Evolutionary conservation across 1,140 invertebrate genomes (phyloP), one percentile per base, ranked within the genome.

Genomic region (Megalopta genalis): DNA sequence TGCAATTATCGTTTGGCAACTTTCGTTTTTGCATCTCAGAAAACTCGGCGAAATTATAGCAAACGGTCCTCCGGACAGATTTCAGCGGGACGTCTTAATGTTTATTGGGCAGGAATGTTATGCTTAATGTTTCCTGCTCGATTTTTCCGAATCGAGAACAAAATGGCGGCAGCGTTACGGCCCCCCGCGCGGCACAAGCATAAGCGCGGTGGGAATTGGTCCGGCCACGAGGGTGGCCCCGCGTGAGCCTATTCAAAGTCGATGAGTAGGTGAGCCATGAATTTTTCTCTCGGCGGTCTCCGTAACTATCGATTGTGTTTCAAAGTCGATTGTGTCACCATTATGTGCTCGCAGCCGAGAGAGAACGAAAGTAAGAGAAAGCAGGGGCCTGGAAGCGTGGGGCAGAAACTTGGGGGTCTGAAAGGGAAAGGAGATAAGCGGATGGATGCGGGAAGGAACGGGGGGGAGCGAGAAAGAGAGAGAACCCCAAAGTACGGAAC

Each of bases 291-390:
- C 62, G 71, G 65, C 83, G 77, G 81, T 83, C 83, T 82, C 82
- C 65, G 84, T 86, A 84, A 88, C 79, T 86, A 85, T 86, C 87
- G 87, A 88, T 88, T 88, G 87, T 88, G 78, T 86, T 88, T 85
- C 84, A 88, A 88, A 88, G 87, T 88, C 87, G 87, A 88, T 88
- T 85, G 86, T 88, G 85, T 86, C 81, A 86, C 87, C 75, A 81
- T 88, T 88, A 87, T 86, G 83, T 66, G 32, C 32, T 71, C 77
- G 68, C 69, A 62, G 73, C 80, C 82, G 73, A 74, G 72, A 63
- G 86, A 81, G 80, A 79, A 77, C 74, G 70, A 79, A 77, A 65
- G 63, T 42, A 68, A 64, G 64, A 70, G 62, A 57, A 71, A 79
- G 77, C 59, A 49, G 21, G 42, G 46, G 52, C 37, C 42, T 65